A percentile compares a stretch with the other conserved stretches of the same genome.
These are phyloP conservation scores for Aporrectodea caliginosa DNA, from an alignment of 1,140 invertebrate species.

Conservation along the genomic window DNA sequence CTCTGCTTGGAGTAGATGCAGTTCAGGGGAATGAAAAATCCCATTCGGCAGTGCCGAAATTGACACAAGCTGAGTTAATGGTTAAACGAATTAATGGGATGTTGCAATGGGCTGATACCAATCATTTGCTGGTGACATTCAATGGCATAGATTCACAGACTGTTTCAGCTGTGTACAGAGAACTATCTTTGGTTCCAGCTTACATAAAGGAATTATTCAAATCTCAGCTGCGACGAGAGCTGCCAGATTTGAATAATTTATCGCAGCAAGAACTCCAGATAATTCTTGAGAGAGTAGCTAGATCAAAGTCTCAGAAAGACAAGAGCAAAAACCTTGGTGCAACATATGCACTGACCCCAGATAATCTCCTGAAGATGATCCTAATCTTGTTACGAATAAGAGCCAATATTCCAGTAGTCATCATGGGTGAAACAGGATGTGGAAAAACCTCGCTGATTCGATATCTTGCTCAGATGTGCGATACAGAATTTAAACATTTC, in stretches of 20 bases:
- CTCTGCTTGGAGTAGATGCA: neutral
- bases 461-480: slow-evolving; percentile 34
- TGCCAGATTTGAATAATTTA: slow-evolving; percentile 31
- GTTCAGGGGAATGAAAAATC: neutral
- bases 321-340: slow-evolving; percentile 19
- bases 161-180: slow-evolving; percentile 36
- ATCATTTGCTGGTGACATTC: slow-evolving; percentile 39
- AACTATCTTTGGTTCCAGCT: slow-evolving; percentile 30
- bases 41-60: neutral
- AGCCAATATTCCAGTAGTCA: slow-evolving; percentile 30
- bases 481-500: slow-evolving; percentile 30
- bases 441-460: slow-evolving; percentile 40
- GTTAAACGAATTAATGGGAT: slow-evolving; percentile 34
- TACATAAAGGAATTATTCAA: slow-evolving; percentile 35
- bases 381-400: slow-evolving; percentile 35
- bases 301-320: neutral
- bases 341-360: slow-evolving; percentile 38
- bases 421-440: slow-evolving; percentile 39
- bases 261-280: slow-evolving; percentile 28
- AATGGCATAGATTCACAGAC: slow-evolving; percentile 39
- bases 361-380: slow-evolving; percentile 39
- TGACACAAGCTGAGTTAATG: neutral
- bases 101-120: slow-evolving; percentile 40
- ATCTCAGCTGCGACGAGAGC: slow-evolving; percentile 35
- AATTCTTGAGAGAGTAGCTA: slow-evolving; percentile 28